These are phyloP conservation scores for Syngnathus typhle DNA, from an alignment of 2,113 vertebrate species.

Conservation along the genomic window DNA sequence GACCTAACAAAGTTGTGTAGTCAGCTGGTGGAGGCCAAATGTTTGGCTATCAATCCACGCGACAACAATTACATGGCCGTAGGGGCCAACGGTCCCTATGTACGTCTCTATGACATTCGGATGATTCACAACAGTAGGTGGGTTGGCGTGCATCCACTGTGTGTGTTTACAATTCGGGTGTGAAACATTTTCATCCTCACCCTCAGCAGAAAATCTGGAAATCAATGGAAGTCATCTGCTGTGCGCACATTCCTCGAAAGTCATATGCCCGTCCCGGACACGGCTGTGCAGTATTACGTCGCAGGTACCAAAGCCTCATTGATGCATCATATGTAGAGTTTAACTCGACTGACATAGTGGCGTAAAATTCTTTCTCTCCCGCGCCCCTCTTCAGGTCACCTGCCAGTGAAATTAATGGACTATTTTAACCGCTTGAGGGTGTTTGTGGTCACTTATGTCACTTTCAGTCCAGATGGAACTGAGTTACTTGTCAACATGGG, in stretches of 20 bases:
- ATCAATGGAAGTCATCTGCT: constrained; percentile 80
- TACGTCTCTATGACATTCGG: constrained; percentile 94
- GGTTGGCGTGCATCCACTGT: background rate
- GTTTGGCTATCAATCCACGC: constrained; percentile 90
- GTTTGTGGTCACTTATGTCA: constrained; percentile 93
- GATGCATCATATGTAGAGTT: background rate
- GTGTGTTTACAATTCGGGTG: background rate
- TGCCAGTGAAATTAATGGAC: constrained; percentile 91
- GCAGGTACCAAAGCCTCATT: constrained; percentile 76
- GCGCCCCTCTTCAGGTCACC: constrained; percentile 74
- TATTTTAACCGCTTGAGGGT: constrained; percentile 93
- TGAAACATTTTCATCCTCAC: constrained; percentile 1
- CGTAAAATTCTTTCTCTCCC: background rate
- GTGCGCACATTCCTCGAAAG: constrained; percentile 91
- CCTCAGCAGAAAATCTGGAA: constrained; percentile 80
- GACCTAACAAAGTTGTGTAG: constrained; percentile 96
- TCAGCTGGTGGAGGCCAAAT: constrained; percentile 96
- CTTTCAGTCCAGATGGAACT: constrained; percentile 95
- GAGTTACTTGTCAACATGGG: constrained; percentile 99
- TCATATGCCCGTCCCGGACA: constrained; percentile 89
- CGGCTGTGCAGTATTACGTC: constrained; percentile 94
- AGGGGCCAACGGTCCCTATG: constrained; percentile 92
- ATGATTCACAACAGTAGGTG: constrained; percentile 99
- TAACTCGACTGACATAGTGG: background rate
- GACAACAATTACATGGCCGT: constrained; percentile 97